These are phyloP conservation scores for Tenthredo amoena DNA, from an alignment of 2,888 invertebrate genomes.

Conservation along the genomic window DNA sequence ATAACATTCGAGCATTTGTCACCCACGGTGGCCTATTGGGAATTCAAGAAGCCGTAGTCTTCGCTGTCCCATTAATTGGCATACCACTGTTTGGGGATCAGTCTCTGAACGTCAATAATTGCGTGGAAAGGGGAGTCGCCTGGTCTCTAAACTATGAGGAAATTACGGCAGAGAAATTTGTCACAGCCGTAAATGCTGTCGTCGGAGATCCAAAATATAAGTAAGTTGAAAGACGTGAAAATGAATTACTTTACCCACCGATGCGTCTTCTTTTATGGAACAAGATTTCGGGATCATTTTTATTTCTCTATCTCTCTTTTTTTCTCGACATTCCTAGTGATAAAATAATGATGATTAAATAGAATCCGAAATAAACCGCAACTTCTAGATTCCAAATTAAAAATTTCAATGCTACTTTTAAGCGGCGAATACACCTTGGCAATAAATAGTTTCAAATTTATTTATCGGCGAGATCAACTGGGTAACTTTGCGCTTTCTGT, in stretches of 20 bases:
- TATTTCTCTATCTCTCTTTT: too few relatives aligned
- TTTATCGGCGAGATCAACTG: too few relatives aligned
- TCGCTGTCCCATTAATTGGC: constrained; percentile 69
- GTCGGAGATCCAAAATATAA: constrained; percentile 62
- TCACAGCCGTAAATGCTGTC: constrained; percentile 61
- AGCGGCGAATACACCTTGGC: background rate
- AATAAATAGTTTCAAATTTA: too few relatives aligned
- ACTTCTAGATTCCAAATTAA: too few relatives aligned
- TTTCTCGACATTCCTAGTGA: too few relatives aligned
- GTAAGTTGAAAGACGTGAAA: constrained; percentile 56
- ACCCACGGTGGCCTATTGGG: constrained; percentile 72
- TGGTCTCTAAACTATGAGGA: constrained; percentile 57
- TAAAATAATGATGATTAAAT: background rate
- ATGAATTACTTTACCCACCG: background rate
- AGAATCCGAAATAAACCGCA: background rate
- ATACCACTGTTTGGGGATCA: constrained; percentile 73
- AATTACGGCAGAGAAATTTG: constrained; percentile 63
- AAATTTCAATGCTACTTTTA: too few relatives aligned
- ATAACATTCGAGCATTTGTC: constrained; percentile 69
- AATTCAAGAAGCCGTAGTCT: constrained; percentile 67
- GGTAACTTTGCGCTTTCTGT: too few relatives aligned
- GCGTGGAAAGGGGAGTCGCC: constrained; percentile 60
- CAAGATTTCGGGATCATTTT: too few relatives aligned
- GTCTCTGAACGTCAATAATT: constrained; percentile 61
- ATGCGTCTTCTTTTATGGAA: background rate